Conservation (phyloP, 2,113 vertebrate species). For the Calidris pygmaea region DNA sequence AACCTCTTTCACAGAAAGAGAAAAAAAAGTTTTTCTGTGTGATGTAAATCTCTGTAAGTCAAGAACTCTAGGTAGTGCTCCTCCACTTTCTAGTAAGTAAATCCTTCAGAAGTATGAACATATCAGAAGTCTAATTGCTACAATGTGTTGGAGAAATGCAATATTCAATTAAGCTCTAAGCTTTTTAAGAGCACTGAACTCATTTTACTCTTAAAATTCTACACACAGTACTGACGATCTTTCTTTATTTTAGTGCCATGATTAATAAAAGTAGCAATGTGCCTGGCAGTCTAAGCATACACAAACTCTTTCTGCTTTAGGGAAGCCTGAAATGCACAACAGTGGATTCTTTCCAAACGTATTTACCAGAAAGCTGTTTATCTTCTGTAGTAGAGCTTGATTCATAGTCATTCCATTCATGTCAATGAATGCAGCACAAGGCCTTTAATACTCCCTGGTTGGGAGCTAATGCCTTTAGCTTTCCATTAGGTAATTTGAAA, state of each 20-base stretch:
- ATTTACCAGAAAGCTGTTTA: slow-evolving; percentile 47
- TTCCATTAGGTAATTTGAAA: slow-evolving; percentile 63
- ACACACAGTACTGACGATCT: neutral
- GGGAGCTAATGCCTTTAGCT: slow-evolving; percentile 58
- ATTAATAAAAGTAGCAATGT: neutral
- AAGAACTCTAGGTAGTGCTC: neutral
- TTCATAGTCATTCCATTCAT: slow-evolving; percentile 23
- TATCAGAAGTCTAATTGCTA: neutral
- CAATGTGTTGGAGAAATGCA: neutral
- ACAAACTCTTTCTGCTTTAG: neutral
- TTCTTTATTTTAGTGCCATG: neutral
- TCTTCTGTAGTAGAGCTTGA: slow-evolving; percentile 27
- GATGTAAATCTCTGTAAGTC: neutral
- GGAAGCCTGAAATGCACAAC: neutral
- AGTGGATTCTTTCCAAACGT: neutral
- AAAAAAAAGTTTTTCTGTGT: neutral
- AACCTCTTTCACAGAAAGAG: neutral
- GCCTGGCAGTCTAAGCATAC: neutral
- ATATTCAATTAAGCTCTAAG: neutral
- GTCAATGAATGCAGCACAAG: slow-evolving; percentile 41
- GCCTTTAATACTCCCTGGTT: slow-evolving; percentile 53
- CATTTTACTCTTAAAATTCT: slow-evolving; percentile 7
- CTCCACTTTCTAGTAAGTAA: neutral
- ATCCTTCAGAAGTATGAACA: neutral
- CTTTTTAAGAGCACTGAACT: neutral